These are phyloP conservation scores for Smithornis capensis DNA, from an alignment of 2,113 vertebrate genomes.

Conservation along the genomic window DNA sequence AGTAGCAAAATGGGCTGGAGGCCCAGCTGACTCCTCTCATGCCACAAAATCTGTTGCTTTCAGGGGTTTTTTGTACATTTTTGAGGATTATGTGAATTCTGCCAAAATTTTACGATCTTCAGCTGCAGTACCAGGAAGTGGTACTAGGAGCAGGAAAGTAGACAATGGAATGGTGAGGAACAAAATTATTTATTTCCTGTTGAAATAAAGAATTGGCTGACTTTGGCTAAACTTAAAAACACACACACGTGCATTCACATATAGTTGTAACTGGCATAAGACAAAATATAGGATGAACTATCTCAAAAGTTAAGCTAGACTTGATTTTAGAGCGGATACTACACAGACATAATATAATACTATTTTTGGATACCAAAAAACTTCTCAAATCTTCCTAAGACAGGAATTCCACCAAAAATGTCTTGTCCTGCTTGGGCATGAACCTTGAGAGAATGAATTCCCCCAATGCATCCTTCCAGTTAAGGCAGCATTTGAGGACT, in stretches of 20 bases:
- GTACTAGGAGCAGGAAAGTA: neutral
- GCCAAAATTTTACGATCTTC: neutral
- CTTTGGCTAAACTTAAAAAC: neutral
- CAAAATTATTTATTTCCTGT: neutral
- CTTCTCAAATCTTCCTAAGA: neutral
- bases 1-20: neutral
- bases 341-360: neutral
- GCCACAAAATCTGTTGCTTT: neutral
- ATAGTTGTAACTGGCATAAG: neutral
- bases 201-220: neutral
- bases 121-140: neutral
- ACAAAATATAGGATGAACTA: neutral
- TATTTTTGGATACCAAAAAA: neutral
- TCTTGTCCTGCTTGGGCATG: neutral
- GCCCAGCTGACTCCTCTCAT: neutral
- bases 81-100: neutral
- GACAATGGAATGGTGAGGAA: neutral
- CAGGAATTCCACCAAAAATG: neutral
- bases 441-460: neutral
- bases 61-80: neutral
- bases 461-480: rapidly evolving
- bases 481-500: neutral
- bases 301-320: neutral
- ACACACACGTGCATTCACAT: neutral
- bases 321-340: neutral